A percentile compares a stretch with the other conserved stretches of the same genome.
These are phyloP conservation scores for Volucella zonaria DNA, from an alignment of 2,888 invertebrate species.

Conservation along the genomic window DNA sequence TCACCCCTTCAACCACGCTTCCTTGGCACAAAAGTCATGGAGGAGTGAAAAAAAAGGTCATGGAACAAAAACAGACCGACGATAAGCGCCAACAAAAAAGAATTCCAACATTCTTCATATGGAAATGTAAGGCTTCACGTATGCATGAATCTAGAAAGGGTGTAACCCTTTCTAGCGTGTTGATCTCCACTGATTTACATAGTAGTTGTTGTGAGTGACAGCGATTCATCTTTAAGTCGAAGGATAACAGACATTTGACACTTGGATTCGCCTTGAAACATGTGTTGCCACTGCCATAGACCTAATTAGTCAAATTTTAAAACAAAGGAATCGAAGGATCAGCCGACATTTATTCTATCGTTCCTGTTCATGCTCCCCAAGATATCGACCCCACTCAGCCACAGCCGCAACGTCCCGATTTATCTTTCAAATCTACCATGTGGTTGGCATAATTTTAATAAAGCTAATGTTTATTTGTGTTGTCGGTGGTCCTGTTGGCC, in stretches of 20 bases:
- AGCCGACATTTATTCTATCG: no score
- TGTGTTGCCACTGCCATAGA: no score
- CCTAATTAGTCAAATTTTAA: no score
- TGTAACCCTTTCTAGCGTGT: background rate
- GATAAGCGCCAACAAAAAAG: background rate
- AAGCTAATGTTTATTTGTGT: constrained; percentile 39
- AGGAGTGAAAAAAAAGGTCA: constrained; percentile 12
- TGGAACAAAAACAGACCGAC: constrained; percentile 8
- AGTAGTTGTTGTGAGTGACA: constrained; percentile 17
- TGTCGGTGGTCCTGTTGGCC: background rate
- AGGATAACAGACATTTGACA: background rate
- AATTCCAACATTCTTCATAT: background rate
- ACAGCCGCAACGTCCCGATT: no score
- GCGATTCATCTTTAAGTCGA: constrained; percentile 47
- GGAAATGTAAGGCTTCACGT: constrained; percentile 2
- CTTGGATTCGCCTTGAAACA: no score
- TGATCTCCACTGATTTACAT: no score
- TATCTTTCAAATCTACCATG: constrained; percentile 2
- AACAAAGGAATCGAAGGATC: no score
- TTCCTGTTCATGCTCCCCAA: no score
- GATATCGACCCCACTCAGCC: no score
- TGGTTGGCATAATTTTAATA: constrained; percentile 48
- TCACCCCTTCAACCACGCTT: background rate
- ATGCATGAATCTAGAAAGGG: no score
- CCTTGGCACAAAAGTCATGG: background rate